phyloP scores from a whole-genome alignment of 2,113 vertebrate species.

The Neolamprologus cancellatus region DNA sequence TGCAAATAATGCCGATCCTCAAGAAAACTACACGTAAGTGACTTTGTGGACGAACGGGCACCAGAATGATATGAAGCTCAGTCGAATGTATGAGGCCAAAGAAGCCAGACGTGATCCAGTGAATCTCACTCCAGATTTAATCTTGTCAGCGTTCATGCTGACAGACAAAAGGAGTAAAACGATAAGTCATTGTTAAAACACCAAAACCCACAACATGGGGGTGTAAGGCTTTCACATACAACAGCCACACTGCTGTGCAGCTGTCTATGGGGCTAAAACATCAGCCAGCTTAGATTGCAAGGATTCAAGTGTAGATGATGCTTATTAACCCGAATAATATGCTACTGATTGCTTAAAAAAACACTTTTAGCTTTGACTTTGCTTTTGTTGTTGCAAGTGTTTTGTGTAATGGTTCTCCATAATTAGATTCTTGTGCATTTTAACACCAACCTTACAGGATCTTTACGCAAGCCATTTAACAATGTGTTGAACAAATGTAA shows the following conservation, averaged over 20 bases:
- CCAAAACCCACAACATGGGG: not conserved
- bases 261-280: not conserved
- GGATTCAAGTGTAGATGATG: not conserved
- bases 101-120: not conserved
- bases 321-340: not conserved
- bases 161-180: not conserved
- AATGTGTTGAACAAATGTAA: not conserved
- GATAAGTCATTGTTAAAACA: not conserved
- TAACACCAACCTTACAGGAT: not conserved
- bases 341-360: not conserved
- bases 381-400: not conserved
- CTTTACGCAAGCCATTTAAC: not conserved
- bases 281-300: not conserved
- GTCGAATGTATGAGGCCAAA: not conserved
- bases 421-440: not conserved
- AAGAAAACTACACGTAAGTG: conserved; percentile 12
- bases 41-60: not conserved
- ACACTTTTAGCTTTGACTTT: not conserved
- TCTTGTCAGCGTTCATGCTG: not conserved
- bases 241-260: not conserved
- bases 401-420: not conserved
- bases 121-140: not conserved
- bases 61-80: not conserved
- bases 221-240: not conserved
- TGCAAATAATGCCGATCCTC: not conserved